A percentile compares a stretch with the other conserved stretches of the same genome.
These are phyloP conservation scores for Pentalonia nigronervosa DNA, from an alignment of 1,140 invertebrate genomes.

Conservation along the genomic window DNA sequence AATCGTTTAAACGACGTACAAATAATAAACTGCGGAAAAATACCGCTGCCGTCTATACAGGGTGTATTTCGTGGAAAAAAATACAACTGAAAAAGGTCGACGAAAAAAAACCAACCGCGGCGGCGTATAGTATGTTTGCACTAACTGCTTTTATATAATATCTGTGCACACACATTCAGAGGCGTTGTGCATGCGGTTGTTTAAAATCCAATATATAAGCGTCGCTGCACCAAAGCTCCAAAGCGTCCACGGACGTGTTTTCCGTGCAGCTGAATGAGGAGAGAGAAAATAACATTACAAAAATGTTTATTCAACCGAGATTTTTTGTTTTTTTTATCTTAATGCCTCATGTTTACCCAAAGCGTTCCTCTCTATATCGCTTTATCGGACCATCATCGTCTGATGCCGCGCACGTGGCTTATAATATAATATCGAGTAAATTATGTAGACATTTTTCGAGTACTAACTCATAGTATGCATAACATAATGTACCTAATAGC, in stretches of 20 bases:
- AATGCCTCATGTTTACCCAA: neutral
- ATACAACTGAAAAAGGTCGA: neutral
- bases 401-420: neutral
- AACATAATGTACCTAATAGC: neutral
- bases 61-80: neutral
- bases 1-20: neutral
- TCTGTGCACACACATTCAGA: neutral
- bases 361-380: neutral
- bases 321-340: neutral
- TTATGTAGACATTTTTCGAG: neutral
- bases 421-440: neutral
- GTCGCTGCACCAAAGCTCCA: neutral
- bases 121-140: neutral
- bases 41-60: neutral
- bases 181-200: neutral
- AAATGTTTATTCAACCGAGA: slow-evolving; percentile 6
- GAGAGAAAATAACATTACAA: neutral
- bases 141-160: neutral
- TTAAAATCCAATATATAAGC: slow-evolving; percentile 3
- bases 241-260: neutral
- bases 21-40: slow-evolving; percentile 18
- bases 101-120: neutral
- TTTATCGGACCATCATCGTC: neutral
- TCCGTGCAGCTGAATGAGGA: neutral
- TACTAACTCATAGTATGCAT: neutral